These are phyloP conservation scores for Proteles cristata DNA, from an alignment of 2,113 vertebrate species.

Conservation along the genomic window DNA sequence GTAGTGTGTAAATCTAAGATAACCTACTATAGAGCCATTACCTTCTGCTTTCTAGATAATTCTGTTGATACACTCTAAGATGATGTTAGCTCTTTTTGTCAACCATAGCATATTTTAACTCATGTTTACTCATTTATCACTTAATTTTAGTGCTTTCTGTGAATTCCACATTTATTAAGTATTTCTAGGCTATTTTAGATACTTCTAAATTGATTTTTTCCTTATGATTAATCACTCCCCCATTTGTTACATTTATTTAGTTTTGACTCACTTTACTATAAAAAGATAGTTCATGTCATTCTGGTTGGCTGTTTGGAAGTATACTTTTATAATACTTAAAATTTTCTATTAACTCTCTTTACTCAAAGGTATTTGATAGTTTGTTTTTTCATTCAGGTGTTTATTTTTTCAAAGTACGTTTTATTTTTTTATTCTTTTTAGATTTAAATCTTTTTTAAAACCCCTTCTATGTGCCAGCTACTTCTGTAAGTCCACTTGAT, in stretches of 20 bases:
- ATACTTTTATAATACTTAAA: slow-evolving; percentile 4
- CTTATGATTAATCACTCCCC: background rate
- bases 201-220: background rate
- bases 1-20: background rate
- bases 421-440: background rate
- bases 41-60: background rate
- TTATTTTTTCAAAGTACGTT: background rate
- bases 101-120: background rate
- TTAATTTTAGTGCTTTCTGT: slow-evolving; percentile 7
- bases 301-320: background rate
- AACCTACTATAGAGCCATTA: background rate
- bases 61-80: background rate
- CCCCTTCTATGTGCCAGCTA: background rate
- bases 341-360: background rate
- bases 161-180: background rate
- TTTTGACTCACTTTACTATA: background rate
- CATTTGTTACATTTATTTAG: slow-evolving; percentile 24
- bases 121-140: background rate
- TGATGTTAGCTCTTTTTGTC: background rate
- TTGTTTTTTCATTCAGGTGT: slow-evolving; percentile 17
- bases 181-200: background rate
- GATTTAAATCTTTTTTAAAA: background rate
- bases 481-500: background rate
- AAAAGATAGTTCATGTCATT: background rate
- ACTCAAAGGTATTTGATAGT: background rate